phyloP scores from a whole-genome alignment of 2,113 vertebrate species.

The Sylvicapra grimmia region DNA sequence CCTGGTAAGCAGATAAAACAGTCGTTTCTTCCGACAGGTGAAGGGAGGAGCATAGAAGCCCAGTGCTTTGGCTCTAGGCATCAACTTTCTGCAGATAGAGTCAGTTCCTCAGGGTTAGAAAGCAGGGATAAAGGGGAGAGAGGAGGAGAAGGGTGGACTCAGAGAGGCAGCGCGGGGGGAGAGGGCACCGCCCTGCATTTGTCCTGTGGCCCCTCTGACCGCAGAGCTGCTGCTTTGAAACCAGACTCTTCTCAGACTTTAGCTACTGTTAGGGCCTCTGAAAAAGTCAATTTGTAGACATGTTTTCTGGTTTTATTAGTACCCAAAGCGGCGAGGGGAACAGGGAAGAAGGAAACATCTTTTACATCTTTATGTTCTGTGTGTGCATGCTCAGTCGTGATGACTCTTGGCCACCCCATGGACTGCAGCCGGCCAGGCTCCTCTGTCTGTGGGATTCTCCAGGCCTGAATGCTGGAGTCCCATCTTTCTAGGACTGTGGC shows the following conservation, averaged over 20 bases:
- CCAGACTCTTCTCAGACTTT: not conserved
- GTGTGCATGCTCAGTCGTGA: not conserved
- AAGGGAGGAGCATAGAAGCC: not conserved
- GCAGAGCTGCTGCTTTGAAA: not conserved
- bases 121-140: not conserved
- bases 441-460: not conserved
- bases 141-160: not conserved
- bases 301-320: slow-evolving; percentile 11
- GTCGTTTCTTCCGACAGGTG: not conserved
- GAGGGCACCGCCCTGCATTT: not conserved
- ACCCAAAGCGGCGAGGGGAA: not conserved
- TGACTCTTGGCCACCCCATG: not conserved
- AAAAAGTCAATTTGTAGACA: not conserved
- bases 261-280: not conserved
- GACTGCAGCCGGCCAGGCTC: not conserved
- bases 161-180: not conserved
- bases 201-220: not conserved
- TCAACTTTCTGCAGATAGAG: not conserved
- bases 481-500: not conserved
- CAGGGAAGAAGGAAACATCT: not conserved
- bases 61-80: not conserved
- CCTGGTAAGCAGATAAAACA: not conserved
- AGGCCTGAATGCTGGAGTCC: not conserved
- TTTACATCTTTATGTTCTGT: not conserved
- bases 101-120: not conserved